These are phyloP conservation scores for Phoxinus phoxinus DNA, from an alignment of 2,113 vertebrate species.

Conservation along the genomic window DNA sequence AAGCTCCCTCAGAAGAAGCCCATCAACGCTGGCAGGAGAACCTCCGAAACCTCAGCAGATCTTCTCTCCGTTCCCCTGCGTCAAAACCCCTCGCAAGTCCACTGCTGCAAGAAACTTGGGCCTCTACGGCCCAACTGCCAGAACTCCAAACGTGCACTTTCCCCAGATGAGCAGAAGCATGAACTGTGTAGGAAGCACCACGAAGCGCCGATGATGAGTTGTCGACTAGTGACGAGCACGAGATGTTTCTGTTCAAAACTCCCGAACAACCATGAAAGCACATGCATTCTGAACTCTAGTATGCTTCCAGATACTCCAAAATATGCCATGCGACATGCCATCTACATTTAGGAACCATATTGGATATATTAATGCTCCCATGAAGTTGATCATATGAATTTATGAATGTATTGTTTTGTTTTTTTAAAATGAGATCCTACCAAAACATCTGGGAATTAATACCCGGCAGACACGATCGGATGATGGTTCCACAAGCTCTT, in stretches of 20 bases:
- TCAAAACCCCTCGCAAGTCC: conserved; percentile 93
- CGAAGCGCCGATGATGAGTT: conserved; percentile 78
- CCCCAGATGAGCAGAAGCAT: conserved; percentile 91
- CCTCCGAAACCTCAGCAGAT: conserved; percentile 65
- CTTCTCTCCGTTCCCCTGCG: conserved; percentile 91
- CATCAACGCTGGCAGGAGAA: conserved; percentile 61
- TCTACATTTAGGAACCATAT: background rate
- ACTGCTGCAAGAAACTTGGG: conserved; percentile 91
- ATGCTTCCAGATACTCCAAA: conserved; percentile 14
- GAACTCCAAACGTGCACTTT: conserved; percentile 90
- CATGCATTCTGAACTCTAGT: background rate
- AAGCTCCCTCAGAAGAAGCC: conserved; percentile 62
- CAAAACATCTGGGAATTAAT: background rate
- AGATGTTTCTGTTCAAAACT: background rate
- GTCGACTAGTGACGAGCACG: background rate
- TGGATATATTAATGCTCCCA: background rate
- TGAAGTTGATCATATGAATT: background rate
- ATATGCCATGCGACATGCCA: background rate
- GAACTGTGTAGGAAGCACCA: conserved; percentile 72
- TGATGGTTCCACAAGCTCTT: background rate
- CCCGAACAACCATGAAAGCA: background rate
- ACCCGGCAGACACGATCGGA: background rate
- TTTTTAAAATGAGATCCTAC: conserved; percentile 12
- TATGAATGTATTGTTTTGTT: background rate
- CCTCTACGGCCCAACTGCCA: conserved; percentile 90